Conservation (phyloP, 2,113 vertebrate genomes). For the Spermophilus dauricus region DNA sequence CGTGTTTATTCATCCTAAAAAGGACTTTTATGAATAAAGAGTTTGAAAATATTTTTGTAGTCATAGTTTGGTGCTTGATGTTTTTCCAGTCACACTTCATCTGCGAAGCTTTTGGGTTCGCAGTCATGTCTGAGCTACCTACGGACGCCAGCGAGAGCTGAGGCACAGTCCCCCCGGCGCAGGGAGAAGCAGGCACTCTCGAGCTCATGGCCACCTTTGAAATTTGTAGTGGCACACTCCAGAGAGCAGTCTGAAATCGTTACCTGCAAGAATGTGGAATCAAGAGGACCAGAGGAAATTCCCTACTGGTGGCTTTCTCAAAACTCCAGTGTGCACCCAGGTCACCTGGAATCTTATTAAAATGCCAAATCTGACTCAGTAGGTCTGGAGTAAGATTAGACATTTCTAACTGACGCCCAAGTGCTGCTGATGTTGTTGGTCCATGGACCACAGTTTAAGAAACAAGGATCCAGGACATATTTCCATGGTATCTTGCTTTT, state of each 20-base stretch:
- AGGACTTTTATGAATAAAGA: conserved; percentile 57
- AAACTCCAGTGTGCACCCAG: fast-evolving
- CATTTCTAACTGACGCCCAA: not conserved
- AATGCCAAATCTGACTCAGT: not conserved
- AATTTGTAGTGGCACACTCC: not conserved
- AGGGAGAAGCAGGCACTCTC: too few relatives aligned
- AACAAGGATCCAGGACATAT: not conserved
- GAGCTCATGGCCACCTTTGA: not conserved
- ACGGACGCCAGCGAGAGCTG: too few relatives aligned
- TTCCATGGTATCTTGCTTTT: not conserved
- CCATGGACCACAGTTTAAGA: not conserved
- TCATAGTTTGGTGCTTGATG: not conserved
- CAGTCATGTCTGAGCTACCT: not conserved
- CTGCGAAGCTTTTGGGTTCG: not conserved
- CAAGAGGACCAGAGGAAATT: not conserved
- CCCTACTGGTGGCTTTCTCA: not conserved
- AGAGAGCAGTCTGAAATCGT: not conserved
- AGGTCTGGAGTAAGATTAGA: not conserved
- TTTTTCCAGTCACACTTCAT: not conserved
- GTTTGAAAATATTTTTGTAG: conserved; percentile 42
- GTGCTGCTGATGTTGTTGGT: too few relatives aligned
- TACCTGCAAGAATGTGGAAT: not conserved
- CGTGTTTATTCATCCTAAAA: not conserved
- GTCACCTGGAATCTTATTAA: not conserved
- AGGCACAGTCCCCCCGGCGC: fast-evolving